Evolutionary conservation across 1,140 invertebrate species (phyloP).

Genomic region (Bombus breviceps): DNA sequence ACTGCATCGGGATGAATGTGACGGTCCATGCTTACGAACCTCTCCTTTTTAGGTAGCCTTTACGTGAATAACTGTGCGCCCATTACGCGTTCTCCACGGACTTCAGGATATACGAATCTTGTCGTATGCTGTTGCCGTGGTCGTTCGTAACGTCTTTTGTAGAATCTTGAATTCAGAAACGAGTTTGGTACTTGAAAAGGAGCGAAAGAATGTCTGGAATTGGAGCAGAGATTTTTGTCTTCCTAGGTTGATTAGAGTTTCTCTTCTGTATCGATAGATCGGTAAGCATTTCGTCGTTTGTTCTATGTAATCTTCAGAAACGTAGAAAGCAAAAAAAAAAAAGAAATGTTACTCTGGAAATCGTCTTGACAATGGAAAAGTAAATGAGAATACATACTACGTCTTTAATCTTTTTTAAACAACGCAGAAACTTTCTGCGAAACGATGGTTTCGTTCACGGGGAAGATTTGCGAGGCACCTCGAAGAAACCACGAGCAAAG

Average conservation of each 20-base stretch:
- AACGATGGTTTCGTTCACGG: slow-evolving; percentile 16
- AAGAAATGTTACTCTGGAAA: too few relatives aligned
- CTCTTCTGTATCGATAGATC: not conserved
- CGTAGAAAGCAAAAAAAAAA: not conserved
- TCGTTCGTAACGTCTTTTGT: not conserved
- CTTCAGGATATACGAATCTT: not conserved
- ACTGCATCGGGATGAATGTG: slow-evolving; percentile 59
- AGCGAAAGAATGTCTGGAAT: not conserved
- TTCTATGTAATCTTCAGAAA: not conserved
- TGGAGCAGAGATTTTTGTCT: not conserved
- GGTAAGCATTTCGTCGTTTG: not conserved
- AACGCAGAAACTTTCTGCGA: slow-evolving; percentile 26
- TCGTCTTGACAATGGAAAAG: not conserved
- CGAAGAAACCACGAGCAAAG: slow-evolving; percentile 68
- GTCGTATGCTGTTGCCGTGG: not conserved
- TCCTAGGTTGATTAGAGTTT: not conserved
- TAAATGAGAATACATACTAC: not conserved
- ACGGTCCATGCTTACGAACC: slow-evolving; percentile 55
- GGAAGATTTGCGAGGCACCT: slow-evolving; percentile 15
- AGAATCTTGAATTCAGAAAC: not conserved
- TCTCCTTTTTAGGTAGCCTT: slow-evolving; percentile 63
- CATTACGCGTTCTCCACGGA: slow-evolving; percentile 30
- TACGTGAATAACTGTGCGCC: slow-evolving; percentile 47
- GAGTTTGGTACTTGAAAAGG: not conserved
- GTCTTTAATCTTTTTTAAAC: not conserved